phyloP scores from a whole-genome alignment of 2,113 vertebrate genomes.

The Stegostoma tigrinum region DNA sequence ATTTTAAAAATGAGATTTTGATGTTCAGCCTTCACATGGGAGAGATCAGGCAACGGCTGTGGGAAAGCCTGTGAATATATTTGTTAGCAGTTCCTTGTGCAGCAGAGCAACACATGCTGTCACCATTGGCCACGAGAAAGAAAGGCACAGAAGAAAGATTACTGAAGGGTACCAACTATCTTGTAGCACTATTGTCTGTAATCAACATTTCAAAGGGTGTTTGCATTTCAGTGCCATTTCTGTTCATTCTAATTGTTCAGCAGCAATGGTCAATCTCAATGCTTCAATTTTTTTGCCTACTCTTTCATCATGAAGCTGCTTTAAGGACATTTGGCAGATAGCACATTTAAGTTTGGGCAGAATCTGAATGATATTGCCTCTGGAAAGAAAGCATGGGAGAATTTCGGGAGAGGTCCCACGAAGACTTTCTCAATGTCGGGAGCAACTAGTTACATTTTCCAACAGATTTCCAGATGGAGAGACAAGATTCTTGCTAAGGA shows the following conservation, averaged over 20 bases:
- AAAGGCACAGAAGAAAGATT: neutral
- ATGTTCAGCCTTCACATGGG: neutral
- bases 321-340: neutral
- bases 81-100: neutral
- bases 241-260: neutral
- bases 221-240: neutral
- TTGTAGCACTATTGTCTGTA: neutral
- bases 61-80: neutral
- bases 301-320: neutral
- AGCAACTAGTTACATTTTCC: no score
- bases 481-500: no score
- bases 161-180: neutral
- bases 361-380: no score
- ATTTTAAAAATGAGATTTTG: constrained; percentile 36
- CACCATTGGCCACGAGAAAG: neutral
- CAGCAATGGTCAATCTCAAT: neutral
- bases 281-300: neutral
- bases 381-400: no score
- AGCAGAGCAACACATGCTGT: neutral
- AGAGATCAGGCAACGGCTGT: neutral
- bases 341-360: no score
- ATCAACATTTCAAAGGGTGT: neutral
- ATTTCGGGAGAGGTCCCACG: no score
- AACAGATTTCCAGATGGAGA: no score
- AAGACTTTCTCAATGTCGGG: no score